These are phyloP conservation scores for Parambassis ranga DNA, from an alignment of 2,797 vertebrate species.

Conservation along the genomic window DNA sequence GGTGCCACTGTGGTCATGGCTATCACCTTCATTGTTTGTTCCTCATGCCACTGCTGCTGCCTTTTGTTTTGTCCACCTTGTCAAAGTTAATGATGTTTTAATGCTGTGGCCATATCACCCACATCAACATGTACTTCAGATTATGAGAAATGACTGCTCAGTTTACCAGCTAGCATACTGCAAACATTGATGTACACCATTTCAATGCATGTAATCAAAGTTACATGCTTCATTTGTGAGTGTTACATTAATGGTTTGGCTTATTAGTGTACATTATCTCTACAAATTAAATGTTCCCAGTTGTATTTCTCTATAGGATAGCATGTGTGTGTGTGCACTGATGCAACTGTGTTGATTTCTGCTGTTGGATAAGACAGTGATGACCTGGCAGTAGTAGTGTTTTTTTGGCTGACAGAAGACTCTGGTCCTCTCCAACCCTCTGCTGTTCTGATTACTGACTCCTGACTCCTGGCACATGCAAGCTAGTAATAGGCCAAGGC, in stretches of 20 bases:
- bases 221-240: not conserved
- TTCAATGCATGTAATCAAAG: not conserved
- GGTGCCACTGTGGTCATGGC: no score
- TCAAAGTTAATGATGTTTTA: not conserved
- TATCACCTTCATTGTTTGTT: no score
- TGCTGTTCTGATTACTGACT: slow-evolving; percentile 53
- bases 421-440: slow-evolving; percentile 18
- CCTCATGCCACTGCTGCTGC: no score
- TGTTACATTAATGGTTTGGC: not conserved
- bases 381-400: slow-evolving; percentile 39
- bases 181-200: not conserved
- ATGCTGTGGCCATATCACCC: not conserved
- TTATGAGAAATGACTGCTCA: not conserved
- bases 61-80: no score
- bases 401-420: slow-evolving; percentile 56
- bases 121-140: not conserved
- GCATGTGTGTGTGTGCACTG: not conserved
- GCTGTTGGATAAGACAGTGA: slow-evolving; percentile 23
- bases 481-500: slow-evolving; percentile 36
- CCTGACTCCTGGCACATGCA: slow-evolving; percentile 45
- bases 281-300: not conserved
- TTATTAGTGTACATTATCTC: not conserved
- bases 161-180: no score
- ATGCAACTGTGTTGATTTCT: slow-evolving; percentile 16
- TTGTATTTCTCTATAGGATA: not conserved